Conservation (phyloP, 2,888 invertebrate genomes). For the Molanna angustata region DNA sequence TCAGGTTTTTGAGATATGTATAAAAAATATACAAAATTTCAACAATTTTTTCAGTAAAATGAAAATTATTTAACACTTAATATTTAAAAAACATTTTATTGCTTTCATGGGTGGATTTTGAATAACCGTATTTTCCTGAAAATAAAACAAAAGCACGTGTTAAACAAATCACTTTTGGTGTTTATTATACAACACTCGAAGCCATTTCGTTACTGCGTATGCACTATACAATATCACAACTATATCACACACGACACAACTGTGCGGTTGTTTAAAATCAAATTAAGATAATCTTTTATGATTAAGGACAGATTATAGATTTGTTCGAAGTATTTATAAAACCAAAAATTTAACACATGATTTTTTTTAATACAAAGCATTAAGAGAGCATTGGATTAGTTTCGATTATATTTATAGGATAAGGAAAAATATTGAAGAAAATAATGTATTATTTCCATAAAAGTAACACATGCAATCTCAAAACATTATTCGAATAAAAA, state of each 20-base stretch:
- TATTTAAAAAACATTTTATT: conserved; percentile 15
- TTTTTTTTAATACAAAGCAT: conserved; percentile 20
- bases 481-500: too few relatives aligned
- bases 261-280: too few relatives aligned
- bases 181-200: conserved; percentile 32
- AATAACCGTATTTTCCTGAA: conserved; percentile 25
- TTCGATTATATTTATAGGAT: too few relatives aligned
- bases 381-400: conserved; percentile 29
- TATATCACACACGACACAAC: too few relatives aligned
- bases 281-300: too few relatives aligned
- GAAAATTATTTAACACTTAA: conserved; percentile 1
- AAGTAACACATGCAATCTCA: too few relatives aligned
- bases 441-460: too few relatives aligned
- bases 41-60: not conserved
- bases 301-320: too few relatives aligned
- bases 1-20: conserved; percentile 12
- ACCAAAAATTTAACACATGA: too few relatives aligned
- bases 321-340: too few relatives aligned
- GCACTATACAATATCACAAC: conserved; percentile 11
- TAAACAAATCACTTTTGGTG: too few relatives aligned
- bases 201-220: conserved; percentile 32
- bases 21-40: conserved; percentile 3
- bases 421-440: too few relatives aligned
- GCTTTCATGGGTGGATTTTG: conserved; percentile 12
- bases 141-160: conserved; percentile 24